phyloP scores from a whole-genome alignment of 2,888 invertebrate species.

The Osmoderma eremita region DNA sequence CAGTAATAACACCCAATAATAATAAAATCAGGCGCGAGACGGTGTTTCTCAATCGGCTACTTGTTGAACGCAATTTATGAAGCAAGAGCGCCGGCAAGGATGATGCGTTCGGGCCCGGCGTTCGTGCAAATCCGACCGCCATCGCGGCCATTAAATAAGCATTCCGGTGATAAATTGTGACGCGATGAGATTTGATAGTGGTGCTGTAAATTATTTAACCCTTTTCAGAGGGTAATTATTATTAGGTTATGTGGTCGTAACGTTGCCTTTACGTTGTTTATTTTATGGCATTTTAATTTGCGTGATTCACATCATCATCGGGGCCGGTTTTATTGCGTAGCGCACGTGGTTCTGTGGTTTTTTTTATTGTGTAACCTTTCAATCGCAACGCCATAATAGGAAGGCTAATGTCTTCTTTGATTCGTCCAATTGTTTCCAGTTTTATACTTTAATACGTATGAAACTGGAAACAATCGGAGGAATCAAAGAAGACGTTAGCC shows the following conservation, averaged over 20 bases:
- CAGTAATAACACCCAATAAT: conserved; percentile 60
- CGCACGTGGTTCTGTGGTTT: not conserved
- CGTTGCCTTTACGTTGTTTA: conserved; percentile 53
- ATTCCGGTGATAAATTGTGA: conserved; percentile 65
- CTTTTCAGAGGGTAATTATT: conserved; percentile 64
- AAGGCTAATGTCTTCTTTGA: conserved; percentile 5
- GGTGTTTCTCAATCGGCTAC: conserved; percentile 63
- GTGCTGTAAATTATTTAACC: conserved; percentile 65
- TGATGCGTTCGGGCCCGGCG: conserved; percentile 55
- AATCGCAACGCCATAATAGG: conserved; percentile 31
- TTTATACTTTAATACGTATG: no score
- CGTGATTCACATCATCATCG: conserved; percentile 38
- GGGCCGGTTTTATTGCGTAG: conserved; percentile 8
- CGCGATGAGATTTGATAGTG: conserved; percentile 65
- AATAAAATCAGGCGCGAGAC: conserved; percentile 64
- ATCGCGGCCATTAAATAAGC: conserved; percentile 65
- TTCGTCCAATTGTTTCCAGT: conserved; percentile 5
- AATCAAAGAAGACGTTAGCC: no score
- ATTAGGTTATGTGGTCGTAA: conserved; percentile 59
- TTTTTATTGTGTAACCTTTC: conserved; percentile 23
- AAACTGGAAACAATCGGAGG: no score
- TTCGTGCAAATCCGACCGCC: conserved; percentile 59
- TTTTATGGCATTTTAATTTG: conserved; percentile 54
- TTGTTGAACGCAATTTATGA: conserved; percentile 67
- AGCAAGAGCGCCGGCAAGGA: conserved; percentile 54